Evolutionary conservation across 2,797 vertebrate genomes (phyloP).

Genomic region (Vireo griseus): DNA sequence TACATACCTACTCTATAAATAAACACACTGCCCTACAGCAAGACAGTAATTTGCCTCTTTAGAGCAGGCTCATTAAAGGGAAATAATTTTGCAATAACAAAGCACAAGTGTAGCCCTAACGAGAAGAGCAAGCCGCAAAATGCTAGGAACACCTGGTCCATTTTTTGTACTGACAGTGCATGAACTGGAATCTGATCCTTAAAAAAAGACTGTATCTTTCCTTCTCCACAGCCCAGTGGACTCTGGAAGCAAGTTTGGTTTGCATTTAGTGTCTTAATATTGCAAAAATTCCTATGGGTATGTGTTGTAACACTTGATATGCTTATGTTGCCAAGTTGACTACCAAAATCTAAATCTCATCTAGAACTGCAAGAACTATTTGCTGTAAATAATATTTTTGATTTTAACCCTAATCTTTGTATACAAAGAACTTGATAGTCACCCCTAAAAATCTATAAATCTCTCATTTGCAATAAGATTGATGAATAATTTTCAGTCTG

Average conservation of each 20-base stretch:
- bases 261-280: neutral
- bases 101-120: conserved; percentile 11
- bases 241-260: neutral
- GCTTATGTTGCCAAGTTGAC: neutral
- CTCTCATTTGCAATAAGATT: neutral
- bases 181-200: neutral
- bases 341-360: neutral
- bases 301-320: neutral
- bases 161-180: neutral
- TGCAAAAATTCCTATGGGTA: neutral
- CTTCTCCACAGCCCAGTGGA: neutral
- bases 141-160: neutral
- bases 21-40: neutral
- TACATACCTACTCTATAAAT: neutral
- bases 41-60: conserved; percentile 20
- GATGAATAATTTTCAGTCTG: neutral
- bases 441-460: neutral
- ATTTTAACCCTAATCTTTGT: neutral
- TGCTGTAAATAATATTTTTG: neutral
- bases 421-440: neutral
- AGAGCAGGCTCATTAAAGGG: conserved; percentile 25
- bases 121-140: conserved; percentile 16
- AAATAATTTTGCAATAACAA: conserved; percentile 32
- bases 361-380: neutral
- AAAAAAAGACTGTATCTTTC: neutral